Percentiles rank a stretch among this genome's conserved stretches.
phyloP scores from a whole-genome alignment of 1,140 invertebrate species.

The Adelges cooleyi region DNA sequence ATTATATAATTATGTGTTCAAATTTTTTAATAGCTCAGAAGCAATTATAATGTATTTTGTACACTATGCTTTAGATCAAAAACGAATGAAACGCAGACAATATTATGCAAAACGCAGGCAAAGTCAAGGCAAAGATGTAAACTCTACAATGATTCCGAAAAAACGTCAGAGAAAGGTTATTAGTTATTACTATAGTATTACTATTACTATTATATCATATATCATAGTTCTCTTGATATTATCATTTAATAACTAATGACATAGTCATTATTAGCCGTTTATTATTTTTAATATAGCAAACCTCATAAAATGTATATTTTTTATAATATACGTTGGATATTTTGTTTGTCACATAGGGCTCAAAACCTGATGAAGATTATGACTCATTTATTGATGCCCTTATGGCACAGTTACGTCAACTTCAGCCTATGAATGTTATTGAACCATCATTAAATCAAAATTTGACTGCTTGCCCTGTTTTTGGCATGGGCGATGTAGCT shows the following conservation, averaged over 20 bases:
- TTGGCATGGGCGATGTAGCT: constrained; percentile 57
- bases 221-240: no score
- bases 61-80: no score
- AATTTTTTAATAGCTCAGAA: constrained; percentile 36
- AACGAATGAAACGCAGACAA: constrained; percentile 66
- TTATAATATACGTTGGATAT: no score
- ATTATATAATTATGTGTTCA: neutral
- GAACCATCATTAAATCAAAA: constrained; percentile 77
- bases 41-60: constrained; percentile 52
- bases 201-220: no score
- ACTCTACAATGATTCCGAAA: constrained; percentile 45
- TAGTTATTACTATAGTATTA: neutral
- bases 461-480: constrained; percentile 65
- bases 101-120: constrained; percentile 70
- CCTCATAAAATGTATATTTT: no score
- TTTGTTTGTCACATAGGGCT: constrained; percentile 40
- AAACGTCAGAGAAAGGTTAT: constrained; percentile 63
- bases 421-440: constrained; percentile 73
- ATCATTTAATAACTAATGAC: no score
- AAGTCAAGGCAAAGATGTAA: constrained; percentile 50
- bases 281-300: no score
- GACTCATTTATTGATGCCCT: constrained; percentile 80
- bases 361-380: constrained; percentile 80
- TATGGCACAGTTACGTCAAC: constrained; percentile 66
- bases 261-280: no score